These are phyloP conservation scores for Nerophis ophidion DNA, from an alignment of 2,113 vertebrate genomes.

Conservation along the genomic window DNA sequence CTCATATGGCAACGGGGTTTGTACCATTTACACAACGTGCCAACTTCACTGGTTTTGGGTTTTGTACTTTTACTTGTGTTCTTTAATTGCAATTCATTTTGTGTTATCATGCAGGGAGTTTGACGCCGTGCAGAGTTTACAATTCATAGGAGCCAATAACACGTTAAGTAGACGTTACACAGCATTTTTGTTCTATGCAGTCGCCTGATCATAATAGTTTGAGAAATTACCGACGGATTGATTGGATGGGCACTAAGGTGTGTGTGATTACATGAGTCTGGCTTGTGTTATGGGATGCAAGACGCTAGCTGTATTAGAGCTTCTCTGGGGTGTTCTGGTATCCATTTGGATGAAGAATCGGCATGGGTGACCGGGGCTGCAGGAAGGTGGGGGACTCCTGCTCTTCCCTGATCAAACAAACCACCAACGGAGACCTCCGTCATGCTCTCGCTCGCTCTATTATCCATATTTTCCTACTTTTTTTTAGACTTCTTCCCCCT, in stretches of 20 bases:
- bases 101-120: too few relatives aligned
- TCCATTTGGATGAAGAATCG: slow-evolving; percentile 68
- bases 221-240: slow-evolving; percentile 57
- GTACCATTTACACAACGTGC: too few relatives aligned
- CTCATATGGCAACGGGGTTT: too few relatives aligned
- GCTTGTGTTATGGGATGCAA: slow-evolving; percentile 57
- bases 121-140: not conserved
- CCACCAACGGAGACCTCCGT: slow-evolving; percentile 53
- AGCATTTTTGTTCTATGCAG: slow-evolving; percentile 34
- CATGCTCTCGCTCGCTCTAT: slow-evolving; percentile 31
- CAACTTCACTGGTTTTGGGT: too few relatives aligned
- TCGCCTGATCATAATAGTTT: slow-evolving; percentile 63
- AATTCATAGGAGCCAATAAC: slow-evolving; percentile 26
- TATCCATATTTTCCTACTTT: slow-evolving; percentile 24
- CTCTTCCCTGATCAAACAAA: slow-evolving; percentile 65
- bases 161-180: slow-evolving; percentile 16
- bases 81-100: too few relatives aligned
- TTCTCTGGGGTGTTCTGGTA: slow-evolving; percentile 63
- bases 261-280: slow-evolving; percentile 53
- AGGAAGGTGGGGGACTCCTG: slow-evolving; percentile 39
- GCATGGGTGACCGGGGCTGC: slow-evolving; percentile 57
- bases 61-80: too few relatives aligned
- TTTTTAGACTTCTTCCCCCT: not conserved
- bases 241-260: slow-evolving; percentile 53
- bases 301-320: slow-evolving; percentile 50